A percentile compares a stretch with the other conserved stretches of the same genome.
Evolutionary conservation across 2,797 vertebrate species (phyloP).

Genomic region (Selene dorsalis): DNA sequence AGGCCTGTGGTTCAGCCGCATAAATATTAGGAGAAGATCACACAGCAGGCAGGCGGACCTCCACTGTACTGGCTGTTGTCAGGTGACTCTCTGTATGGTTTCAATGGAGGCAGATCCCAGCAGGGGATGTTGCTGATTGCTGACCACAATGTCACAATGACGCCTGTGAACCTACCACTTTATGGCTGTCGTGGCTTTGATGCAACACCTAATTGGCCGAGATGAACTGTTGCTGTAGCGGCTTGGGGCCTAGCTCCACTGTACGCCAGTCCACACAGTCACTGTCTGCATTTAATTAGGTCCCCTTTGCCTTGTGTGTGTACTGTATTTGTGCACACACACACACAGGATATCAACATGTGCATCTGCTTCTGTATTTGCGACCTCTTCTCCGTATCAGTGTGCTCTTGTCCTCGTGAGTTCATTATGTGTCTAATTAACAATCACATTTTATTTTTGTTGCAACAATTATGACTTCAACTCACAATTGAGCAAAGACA

Average conservation of each 20-base stretch:
- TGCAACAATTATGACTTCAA: slow-evolving; percentile 9
- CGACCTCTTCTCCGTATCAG: slow-evolving; percentile 18
- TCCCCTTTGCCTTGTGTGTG: slow-evolving; percentile 69
- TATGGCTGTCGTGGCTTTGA: slow-evolving; percentile 78
- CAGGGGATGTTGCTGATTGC: slow-evolving; percentile 82
- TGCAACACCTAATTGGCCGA: slow-evolving; percentile 83
- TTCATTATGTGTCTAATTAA: slow-evolving; percentile 14
- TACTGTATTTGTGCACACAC: slow-evolving; percentile 8
- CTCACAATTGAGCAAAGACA: background rate
- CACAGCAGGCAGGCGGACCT: slow-evolving; percentile 71
- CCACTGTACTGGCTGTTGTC: slow-evolving; percentile 72
- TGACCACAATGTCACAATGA: slow-evolving; percentile 79
- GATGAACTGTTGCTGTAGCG: slow-evolving; percentile 82
- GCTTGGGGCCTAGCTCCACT: slow-evolving; percentile 75
- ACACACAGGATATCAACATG: slow-evolving; percentile 45
- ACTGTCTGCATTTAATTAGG: slow-evolving; percentile 81
- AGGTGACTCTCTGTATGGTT: slow-evolving; percentile 79
- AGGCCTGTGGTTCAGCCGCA: slow-evolving; percentile 63
- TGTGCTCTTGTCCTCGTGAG: slow-evolving; percentile 11
- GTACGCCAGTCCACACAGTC: slow-evolving; percentile 73
- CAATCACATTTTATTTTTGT: slow-evolving; percentile 9
- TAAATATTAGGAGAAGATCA: slow-evolving; percentile 77
- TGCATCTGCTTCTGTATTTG: slow-evolving; percentile 40
- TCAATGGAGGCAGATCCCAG: slow-evolving; percentile 76
- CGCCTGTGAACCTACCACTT: slow-evolving; percentile 80